phyloP scores from a whole-genome alignment of 2,113 vertebrate genomes.

The Aphyosemion australe region DNA sequence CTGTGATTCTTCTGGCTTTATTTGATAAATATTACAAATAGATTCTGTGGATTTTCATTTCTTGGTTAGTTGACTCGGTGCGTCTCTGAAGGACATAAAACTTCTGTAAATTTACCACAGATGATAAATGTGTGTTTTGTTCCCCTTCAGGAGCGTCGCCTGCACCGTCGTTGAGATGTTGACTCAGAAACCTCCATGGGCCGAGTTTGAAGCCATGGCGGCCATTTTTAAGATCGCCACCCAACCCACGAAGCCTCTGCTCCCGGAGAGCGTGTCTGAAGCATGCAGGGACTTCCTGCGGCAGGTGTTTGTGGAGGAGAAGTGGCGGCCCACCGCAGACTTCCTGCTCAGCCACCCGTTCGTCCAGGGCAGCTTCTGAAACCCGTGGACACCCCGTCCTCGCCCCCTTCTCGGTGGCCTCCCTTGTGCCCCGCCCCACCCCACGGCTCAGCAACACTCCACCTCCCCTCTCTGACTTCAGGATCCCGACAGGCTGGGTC shows the following conservation, averaged over 20 bases:
- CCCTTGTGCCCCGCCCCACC: conserved; percentile 23
- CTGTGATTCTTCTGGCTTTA: no score
- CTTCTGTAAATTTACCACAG: no score
- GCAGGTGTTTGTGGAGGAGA: conserved; percentile 91
- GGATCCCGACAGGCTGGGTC: conserved; percentile 43
- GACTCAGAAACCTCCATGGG: conserved; percentile 91
- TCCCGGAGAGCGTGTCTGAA: conserved; percentile 85
- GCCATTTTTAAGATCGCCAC: conserved; percentile 94
- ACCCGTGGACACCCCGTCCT: conserved; percentile 1
- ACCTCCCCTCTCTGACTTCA: conserved; percentile 41
- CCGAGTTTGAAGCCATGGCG: conserved; percentile 91
- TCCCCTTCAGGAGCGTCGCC: conserved; percentile 84
- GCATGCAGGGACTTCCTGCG: conserved; percentile 87
- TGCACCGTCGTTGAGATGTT: conserved; percentile 94
- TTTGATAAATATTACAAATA: no score
- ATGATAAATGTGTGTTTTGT: neutral
- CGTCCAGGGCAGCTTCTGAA: conserved; percentile 84
- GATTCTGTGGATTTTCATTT: no score
- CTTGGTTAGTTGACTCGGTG: no score
- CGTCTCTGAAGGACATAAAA: no score
- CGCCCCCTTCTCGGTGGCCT: conserved; percentile 35
- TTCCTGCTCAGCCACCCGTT: conserved; percentile 86
- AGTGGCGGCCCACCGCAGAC: conserved; percentile 88
- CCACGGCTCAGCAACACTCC: conserved; percentile 36
- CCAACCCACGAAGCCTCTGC: conserved; percentile 88